These are phyloP conservation scores for Jaculus jaculus DNA, from an alignment of 2,113 vertebrate genomes.

Conservation along the genomic window DNA sequence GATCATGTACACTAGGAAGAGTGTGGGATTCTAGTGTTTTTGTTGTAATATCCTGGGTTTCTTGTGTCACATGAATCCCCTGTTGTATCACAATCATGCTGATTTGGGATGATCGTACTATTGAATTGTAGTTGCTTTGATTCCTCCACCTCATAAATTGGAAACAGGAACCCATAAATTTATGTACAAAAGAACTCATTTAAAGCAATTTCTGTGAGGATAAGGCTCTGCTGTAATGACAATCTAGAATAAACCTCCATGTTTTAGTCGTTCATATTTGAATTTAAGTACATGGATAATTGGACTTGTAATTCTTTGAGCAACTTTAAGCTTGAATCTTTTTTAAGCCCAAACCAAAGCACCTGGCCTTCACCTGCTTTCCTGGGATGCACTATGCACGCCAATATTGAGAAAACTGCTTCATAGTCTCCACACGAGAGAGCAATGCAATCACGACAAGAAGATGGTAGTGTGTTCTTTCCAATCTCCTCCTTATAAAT, in stretches of 20 bases:
- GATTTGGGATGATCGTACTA: neutral
- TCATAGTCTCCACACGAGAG: neutral
- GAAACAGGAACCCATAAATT: neutral
- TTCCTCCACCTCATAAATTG: neutral
- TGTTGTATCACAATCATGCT: neutral
- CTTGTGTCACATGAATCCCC: neutral
- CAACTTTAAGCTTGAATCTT: constrained; percentile 36
- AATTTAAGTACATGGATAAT: neutral
- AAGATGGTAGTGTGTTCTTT: constrained; percentile 5
- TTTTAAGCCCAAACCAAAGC: neutral
- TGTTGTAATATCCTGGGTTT: neutral
- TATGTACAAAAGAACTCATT: neutral
- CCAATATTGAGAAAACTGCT: neutral
- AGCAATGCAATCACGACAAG: constrained; percentile 18
- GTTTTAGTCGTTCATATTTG: neutral
- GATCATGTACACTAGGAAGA: neutral
- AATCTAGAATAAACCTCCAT: constrained; percentile 27
- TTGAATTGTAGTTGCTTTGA: neutral
- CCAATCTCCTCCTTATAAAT: constrained; percentile 29
- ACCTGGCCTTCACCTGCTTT: neutral
- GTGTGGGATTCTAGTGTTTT: neutral
- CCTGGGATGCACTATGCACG: neutral
- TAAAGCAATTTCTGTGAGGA: neutral
- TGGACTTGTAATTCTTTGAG: constrained; percentile 14
- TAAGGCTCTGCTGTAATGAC: neutral